These are phyloP conservation scores for Steatocranus sp. DNA, from an alignment of 2,797 vertebrate genomes.

Conservation along the genomic window DNA sequence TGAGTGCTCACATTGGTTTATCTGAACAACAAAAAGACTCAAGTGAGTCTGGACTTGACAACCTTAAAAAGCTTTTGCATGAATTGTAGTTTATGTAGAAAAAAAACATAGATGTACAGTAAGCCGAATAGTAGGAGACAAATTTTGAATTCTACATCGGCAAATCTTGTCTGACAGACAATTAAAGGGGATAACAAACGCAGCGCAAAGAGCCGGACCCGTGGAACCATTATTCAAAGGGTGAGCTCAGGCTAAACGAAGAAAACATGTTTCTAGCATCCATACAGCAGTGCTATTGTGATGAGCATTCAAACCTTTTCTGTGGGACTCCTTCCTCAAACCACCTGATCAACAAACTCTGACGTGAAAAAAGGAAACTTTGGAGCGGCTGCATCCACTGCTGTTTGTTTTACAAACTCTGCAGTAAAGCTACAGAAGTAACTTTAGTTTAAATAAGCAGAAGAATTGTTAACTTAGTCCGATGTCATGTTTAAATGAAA, in stretches of 20 bases:
- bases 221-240: background rate
- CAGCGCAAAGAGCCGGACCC: background rate
- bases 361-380: background rate
- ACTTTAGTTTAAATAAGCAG: background rate
- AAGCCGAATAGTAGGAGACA: background rate
- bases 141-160: background rate
- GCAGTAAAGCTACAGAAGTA: background rate
- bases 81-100: background rate
- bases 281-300: background rate
- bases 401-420: background rate
- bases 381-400: background rate
- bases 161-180: rapidly evolving
- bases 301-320: background rate
- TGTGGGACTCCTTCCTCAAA: background rate
- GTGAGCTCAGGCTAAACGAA: background rate
- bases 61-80: background rate
- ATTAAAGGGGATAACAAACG: background rate
- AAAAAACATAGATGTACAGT: background rate
- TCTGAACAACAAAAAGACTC: background rate
- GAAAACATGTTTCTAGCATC: background rate
- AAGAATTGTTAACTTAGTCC: background rate
- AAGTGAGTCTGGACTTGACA: background rate
- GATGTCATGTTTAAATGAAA: too few relatives aligned
- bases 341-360: background rate
- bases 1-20: background rate